phyloP scores from a whole-genome alignment of 2,797 vertebrate species.

The Threskiornis aethiopicus region DNA sequence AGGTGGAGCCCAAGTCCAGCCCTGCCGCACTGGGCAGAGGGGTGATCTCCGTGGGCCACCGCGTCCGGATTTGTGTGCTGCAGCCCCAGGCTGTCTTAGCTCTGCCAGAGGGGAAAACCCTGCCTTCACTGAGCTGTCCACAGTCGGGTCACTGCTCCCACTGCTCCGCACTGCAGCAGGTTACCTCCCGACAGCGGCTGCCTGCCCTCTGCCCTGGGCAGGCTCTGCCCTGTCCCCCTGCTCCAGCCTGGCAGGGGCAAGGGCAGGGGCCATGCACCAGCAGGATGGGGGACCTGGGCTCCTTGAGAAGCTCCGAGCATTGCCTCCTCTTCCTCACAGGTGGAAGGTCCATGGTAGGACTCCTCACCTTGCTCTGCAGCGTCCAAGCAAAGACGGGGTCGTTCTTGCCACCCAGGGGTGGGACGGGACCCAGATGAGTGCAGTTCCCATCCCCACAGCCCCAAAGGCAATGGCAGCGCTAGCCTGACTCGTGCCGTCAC shows the following conservation, averaged over 20 bases:
- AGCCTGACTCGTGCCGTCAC: rapidly evolving
- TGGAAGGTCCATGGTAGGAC: neutral
- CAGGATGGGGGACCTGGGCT: neutral
- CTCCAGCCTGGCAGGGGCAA: neutral
- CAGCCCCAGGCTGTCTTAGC: neutral
- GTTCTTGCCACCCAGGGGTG: neutral
- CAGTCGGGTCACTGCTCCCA: rapidly evolving
- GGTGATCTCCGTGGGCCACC: rapidly evolving
- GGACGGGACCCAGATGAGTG: rapidly evolving
- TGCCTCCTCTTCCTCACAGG: neutral
- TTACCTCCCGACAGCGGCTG: neutral
- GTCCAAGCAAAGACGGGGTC: rapidly evolving
- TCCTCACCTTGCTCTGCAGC: neutral
- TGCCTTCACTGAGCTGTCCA: neutral
- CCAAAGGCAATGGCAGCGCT: neutral
- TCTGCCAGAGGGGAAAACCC: neutral
- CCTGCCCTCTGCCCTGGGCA: neutral
- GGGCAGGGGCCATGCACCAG: neutral
- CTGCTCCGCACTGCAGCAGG: rapidly evolving
- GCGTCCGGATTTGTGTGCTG: rapidly evolving
- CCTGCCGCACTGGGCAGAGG: neutral
- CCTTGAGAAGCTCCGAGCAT: neutral
- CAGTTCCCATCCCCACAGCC: neutral
- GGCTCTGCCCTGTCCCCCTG: neutral
- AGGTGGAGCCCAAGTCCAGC: neutral